Evolutionary conservation across 2,113 vertebrate genomes (phyloP), one percentile per base, ranked within the genome.

Genomic region (Rhynchopsitta pachyrhyncha): DNA sequence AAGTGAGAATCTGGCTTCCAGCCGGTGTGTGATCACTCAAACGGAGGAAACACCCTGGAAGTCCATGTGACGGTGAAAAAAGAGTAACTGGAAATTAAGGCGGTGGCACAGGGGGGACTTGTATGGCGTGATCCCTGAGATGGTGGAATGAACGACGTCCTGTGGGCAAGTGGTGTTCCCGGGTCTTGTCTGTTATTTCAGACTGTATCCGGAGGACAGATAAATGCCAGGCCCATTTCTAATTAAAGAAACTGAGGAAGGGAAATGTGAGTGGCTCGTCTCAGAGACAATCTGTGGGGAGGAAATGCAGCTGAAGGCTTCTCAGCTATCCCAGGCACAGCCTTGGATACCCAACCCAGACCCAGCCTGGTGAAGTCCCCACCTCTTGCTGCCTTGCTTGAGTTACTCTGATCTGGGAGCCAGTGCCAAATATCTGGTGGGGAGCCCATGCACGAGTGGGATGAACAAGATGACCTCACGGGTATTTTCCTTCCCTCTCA

Each of bases 141-240:
- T 0, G 1, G 91, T n/a, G 90, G 81, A 80, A 95, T 37, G 80
- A 93, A 39, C 52, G 2, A 44, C 2, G 17, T 20, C 79, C 95
- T 49, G 42, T 64, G 88, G 95, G 88, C 95, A 94, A 93, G 87
- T 27, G 7, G 70, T 12, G 7, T 62, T 63, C 88, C 94, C 3
- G 7, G 91, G 83, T 29, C 91, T 17, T 71, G 80, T 49, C 92
- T 96, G 95, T 88, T 95, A 92, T 97, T 96, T 95, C 96, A 97
- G 95, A 49, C 83, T 28, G 55, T 17, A 47, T 86, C 93, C 69
- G 33, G 90, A 93, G 52, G 69, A 82, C 81, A 94, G 64, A 81
- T 27, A 90, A 94, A 83, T 83, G 84, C 94, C 88, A 68, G 86
- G 18, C 52, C 62, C 86, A 22, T 62, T 95, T 88, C 92, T 93